Conservation (phyloP, 2,888 invertebrate species). For the Notocelia uddmanniana region DNA sequence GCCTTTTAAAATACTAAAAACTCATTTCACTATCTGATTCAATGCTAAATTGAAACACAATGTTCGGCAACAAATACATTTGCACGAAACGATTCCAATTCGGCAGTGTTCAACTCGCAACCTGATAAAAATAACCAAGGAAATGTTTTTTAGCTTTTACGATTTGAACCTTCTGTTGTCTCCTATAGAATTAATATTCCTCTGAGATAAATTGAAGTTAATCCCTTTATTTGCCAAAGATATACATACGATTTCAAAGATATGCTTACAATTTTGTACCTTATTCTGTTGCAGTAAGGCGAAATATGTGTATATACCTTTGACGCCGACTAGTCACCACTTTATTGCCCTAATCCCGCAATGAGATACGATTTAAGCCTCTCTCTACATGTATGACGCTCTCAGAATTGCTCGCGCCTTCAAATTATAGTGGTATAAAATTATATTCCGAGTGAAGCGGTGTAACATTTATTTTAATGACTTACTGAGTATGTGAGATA, state of each 20-base stretch:
- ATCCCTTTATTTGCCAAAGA: not conserved
- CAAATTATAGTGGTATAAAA: constrained; percentile 27
- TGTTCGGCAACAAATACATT: not conserved
- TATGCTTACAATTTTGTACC: not conserved
- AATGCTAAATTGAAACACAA: not conserved
- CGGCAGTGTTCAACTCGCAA: no score
- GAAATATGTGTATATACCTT: not conserved
- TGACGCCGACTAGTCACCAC: constrained; percentile 1
- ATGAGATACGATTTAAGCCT: constrained; percentile 20
- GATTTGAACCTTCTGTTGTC: not conserved
- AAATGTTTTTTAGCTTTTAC: not conserved
- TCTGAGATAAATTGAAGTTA: not conserved
- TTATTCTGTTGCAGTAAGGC: not conserved
- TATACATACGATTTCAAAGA: not conserved
- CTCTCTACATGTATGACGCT: constrained; percentile 11
- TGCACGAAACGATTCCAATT: not conserved
- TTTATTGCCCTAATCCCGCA: constrained; percentile 23
- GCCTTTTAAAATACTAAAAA: not conserved
- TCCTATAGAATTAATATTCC: not conserved
- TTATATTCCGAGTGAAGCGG: not conserved
- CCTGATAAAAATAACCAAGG: not conserved
- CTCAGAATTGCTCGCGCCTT: constrained; percentile 8
- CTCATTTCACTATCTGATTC: not conserved
- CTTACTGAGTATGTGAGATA: not conserved
- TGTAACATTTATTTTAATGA: constrained; percentile 13